phyloP scores from a whole-genome alignment of 2,113 vertebrate genomes.

The Sorex fumeus region DNA sequence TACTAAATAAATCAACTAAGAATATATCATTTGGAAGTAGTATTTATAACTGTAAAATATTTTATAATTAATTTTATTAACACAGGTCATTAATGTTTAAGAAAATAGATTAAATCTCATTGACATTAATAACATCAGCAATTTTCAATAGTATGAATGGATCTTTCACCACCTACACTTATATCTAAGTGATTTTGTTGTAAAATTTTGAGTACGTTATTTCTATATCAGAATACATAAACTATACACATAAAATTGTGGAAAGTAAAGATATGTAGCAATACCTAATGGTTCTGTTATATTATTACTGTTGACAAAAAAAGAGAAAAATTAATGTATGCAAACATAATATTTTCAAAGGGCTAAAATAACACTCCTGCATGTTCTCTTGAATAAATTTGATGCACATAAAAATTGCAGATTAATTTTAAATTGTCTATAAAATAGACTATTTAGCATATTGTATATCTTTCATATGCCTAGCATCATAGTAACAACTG shows the following conservation, averaged over 20 bases:
- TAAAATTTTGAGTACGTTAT: neutral
- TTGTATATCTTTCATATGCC: neutral
- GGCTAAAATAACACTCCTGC: too few relatives aligned
- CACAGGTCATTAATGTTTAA: too few relatives aligned
- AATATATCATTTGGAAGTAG: conserved; percentile 25
- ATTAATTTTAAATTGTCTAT: neutral
- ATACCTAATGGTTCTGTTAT: neutral
- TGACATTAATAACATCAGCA: conserved; percentile 4
- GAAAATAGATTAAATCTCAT: neutral
- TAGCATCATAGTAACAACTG: neutral
- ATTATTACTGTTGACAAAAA: too few relatives aligned
- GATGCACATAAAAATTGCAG: neutral
- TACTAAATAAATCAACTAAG: neutral
- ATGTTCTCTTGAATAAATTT: too few relatives aligned
- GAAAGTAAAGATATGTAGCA: neutral
- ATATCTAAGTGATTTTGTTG: neutral
- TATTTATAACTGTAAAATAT: neutral
- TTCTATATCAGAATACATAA: neutral
- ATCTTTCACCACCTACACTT: neutral
- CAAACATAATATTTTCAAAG: neutral
- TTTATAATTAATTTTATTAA: too few relatives aligned
- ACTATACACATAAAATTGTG: accelerated
- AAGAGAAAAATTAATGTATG: neutral
- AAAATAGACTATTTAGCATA: neutral
- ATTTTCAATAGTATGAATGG: neutral